Evolutionary conservation across 2,888 invertebrate species (phyloP), one percentile per base, ranked within the genome.

Genomic region (Pseudococcus jackbeardsleyi): DNA sequence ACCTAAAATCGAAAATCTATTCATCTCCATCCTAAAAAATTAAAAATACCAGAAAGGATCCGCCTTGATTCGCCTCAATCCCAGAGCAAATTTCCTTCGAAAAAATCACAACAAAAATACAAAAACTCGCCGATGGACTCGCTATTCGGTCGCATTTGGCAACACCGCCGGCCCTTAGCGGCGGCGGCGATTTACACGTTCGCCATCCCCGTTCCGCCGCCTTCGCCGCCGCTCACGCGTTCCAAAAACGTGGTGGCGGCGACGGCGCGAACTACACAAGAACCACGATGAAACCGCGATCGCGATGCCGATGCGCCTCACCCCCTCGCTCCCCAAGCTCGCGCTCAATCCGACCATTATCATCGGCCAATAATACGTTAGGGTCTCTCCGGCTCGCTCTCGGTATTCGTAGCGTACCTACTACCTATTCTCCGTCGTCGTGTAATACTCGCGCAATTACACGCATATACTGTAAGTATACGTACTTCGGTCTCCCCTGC

Each of bases 381-480:
- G 64, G 64, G 64, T 64, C 64, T 64, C 64, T 64, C 22, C 22
- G 54, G n/a, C 64, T 64, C 22, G 19, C 22, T 64, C 64, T 64
- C 64, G 64, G 64, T 64, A 11, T 22, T 64, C 22, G 82, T 82
- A 42, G 17, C 42, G 48, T 42, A 82, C 79, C 33, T 79, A 26
- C 39, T n/a, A n/a, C n/a, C n/a, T n/a, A n/a, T n/a, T n/a, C n/a
- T n/a, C 8, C 22, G 12, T 4, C 77, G 79, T 42, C 79, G 79
- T 59, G n/a, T 59, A 59, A 59, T 59, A 82, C 42, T 39, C 82
- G 82, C 84, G n/a, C 48, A 46, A 84, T 84, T 84, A 84, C 79
- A 48, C 42, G 22, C 48, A 48, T 46, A 79, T 33, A 79, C 39
- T 5, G 8, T 8, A n/a, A 39, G 64, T 11, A n/a, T 59, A 64